phyloP scores from a whole-genome alignment of 2,888 invertebrate genomes.

The Esperia sulphurella region DNA sequence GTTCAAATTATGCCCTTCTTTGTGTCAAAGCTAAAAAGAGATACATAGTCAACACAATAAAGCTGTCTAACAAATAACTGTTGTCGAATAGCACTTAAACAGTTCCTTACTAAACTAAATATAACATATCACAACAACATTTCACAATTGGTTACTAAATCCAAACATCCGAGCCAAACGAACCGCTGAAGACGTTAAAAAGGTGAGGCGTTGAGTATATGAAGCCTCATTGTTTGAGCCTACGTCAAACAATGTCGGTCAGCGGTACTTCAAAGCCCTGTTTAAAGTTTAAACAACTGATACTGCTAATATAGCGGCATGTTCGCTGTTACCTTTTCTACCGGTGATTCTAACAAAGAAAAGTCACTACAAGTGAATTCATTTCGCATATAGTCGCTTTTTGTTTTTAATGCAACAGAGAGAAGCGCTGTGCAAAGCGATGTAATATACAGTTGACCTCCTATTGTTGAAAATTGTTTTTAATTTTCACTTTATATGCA shows the following conservation, averaged over 20 bases:
- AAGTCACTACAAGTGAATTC: constrained; percentile 4
- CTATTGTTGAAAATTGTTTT: background rate
- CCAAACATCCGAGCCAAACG: constrained; percentile 44
- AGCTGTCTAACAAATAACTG: too few species aligned
- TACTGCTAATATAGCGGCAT: constrained; percentile 56
- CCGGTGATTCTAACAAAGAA: constrained; percentile 12
- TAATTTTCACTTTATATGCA: constrained; percentile 2
- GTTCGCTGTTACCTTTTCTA: constrained; percentile 34
- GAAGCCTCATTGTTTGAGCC: constrained; percentile 60
- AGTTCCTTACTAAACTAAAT: constrained; percentile 35
- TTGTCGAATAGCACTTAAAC: constrained; percentile 13
- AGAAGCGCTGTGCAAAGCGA: background rate
- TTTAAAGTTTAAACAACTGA: constrained; percentile 52
- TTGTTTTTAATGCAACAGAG: constrained; percentile 1
- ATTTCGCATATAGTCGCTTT: constrained; percentile 1
- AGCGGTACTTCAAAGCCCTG: constrained; percentile 59
- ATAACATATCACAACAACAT: constrained; percentile 25
- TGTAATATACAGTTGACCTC: background rate
- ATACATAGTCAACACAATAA: too few species aligned
- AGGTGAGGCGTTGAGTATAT: constrained; percentile 61
- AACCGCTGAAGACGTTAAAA: constrained; percentile 59
- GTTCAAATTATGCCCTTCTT: too few species aligned
- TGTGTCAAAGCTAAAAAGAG: too few species aligned
- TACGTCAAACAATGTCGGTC: constrained; percentile 55
- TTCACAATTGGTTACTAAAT: constrained; percentile 49